Evolutionary conservation across 2,113 vertebrate species (phyloP).

Genomic region (Thamnaconus septentrionalis): DNA sequence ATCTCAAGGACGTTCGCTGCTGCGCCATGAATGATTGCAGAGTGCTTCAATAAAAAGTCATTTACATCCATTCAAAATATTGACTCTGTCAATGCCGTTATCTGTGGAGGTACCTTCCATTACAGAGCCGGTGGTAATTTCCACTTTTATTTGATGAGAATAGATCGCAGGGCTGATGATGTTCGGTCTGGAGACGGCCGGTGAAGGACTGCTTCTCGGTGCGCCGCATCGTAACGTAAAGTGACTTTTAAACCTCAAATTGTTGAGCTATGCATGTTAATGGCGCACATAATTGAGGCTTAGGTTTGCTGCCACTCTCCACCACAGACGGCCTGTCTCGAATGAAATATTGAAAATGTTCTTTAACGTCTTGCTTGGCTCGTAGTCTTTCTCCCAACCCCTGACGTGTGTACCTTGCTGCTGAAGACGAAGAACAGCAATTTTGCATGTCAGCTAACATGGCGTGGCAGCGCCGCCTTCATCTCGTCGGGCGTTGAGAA

Average conservation of each 20-base stretch:
- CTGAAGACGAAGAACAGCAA: too few species aligned
- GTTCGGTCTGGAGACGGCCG: constrained; percentile 20
- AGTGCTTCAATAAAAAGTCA: too few species aligned
- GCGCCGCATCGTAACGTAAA: not conserved
- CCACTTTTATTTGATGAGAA: not conserved
- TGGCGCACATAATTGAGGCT: constrained; percentile 47
- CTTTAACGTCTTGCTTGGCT: not conserved
- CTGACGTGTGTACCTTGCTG: too few species aligned
- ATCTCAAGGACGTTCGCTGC: too few species aligned
- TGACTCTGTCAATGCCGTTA: too few species aligned
- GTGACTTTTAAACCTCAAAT: constrained; percentile 11
- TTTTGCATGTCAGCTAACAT: too few species aligned
- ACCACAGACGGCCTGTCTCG: constrained; percentile 12
- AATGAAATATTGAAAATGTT: constrained; percentile 5
- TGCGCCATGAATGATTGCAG: too few species aligned
- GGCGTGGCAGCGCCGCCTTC: too few species aligned
- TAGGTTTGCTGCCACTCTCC: constrained; percentile 14
- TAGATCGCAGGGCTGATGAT: constrained; percentile 11
- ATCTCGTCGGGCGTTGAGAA: too few species aligned
- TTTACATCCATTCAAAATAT: too few species aligned
- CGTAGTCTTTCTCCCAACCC: not conserved
- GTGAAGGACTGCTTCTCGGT: not conserved
- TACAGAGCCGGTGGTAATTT: not conserved
- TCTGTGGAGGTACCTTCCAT: not conserved
- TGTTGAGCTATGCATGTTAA: constrained; percentile 37